Base-by-base conservation (phyloP, 2,113 vertebrate species). In the Hiodon tergisus region DNA sequence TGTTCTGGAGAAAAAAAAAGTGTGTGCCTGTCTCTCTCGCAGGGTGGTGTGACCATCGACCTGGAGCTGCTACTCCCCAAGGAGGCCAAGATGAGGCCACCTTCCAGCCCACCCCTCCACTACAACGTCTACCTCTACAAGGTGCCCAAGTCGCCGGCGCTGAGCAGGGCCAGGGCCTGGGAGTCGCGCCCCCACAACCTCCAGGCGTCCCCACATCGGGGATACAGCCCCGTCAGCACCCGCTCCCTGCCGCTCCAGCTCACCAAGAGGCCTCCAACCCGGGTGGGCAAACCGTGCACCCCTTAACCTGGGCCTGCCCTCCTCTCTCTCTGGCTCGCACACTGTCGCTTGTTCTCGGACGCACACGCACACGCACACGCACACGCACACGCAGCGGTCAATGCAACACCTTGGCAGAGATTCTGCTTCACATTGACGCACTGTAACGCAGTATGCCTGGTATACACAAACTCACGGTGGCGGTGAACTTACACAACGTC, bases 51-150 rank as follows among this genome's bases (percentile, higher is more conserved):
- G 75, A 91, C 89, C 77, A 90, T 92, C 67, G 90, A 88, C 69
- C 83, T 92, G 84, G 88, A 92, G 78, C 87, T 92, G 67, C 88
- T 91, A 66, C 88, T 92, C 55, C 90, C 88, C 73, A 91, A 89
- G 81, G 88, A 92, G 5, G 86, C 80, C 70, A 90, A 89, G 85
- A 83, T 81, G 16, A 84, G 81, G 73, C 66, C 86, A 0, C 83
- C 89, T 60, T 76, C 80, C 77, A 87, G 71, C 78, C 60, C 83
- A 0, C 88, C 87, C 0, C 85, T 89, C 54, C 86, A 89, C 67
- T 91, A 91, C 63, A 87, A 90, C 10, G 85, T 92, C 84, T 90
- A 89, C 83, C 89, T 91, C 81, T 91, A 88, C 85, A 90, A 89
- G 77, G 72, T 86, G 52, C 77, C 79, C 80, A 83, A 82, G 69